These are phyloP conservation scores for Drosophila heteroneura DNA, from an alignment of 2,888 invertebrate genomes.

Conservation along the genomic window DNA sequence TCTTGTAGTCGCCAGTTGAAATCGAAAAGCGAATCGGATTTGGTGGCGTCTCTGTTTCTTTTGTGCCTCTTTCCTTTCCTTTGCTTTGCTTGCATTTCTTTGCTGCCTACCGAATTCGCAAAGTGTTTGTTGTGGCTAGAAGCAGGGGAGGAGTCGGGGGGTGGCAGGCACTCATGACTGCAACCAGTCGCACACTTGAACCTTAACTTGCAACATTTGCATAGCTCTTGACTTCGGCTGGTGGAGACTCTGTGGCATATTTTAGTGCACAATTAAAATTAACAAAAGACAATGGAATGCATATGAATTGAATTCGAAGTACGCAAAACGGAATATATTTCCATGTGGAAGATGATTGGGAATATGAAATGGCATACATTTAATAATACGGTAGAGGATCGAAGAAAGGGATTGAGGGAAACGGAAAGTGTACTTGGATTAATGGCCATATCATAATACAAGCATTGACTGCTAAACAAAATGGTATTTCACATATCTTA, in stretches of 20 bases:
- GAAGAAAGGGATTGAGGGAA: background rate
- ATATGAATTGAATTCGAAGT: constrained; percentile 5
- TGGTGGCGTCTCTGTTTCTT: constrained; percentile 21
- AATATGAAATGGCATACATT: background rate
- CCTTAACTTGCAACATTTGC: constrained; percentile 62
- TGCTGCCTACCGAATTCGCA: constrained; percentile 39
- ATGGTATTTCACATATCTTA: background rate
- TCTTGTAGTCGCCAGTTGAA: constrained; percentile 38
- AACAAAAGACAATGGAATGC: constrained; percentile 44
- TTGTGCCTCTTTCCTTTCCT: constrained; percentile 21
- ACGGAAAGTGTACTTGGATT: background rate
- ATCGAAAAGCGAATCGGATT: constrained; percentile 56
- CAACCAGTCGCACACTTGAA: constrained; percentile 56
- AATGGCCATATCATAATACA: background rate
- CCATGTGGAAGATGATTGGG: background rate
- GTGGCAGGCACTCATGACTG: constrained; percentile 26
- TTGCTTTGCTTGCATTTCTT: background rate
- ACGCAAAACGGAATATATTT: background rate
- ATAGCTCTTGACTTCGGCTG: constrained; percentile 59
- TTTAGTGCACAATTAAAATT: constrained; percentile 66
- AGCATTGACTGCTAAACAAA: background rate
- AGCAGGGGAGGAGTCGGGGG: background rate
- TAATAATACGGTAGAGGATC: background rate
- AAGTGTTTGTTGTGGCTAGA: constrained; percentile 28
- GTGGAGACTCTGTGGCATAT: constrained; percentile 37